Evolutionary conservation across 2,888 invertebrate genomes (phyloP).

Genomic region (Caenorhabditis zanzibari): DNA sequence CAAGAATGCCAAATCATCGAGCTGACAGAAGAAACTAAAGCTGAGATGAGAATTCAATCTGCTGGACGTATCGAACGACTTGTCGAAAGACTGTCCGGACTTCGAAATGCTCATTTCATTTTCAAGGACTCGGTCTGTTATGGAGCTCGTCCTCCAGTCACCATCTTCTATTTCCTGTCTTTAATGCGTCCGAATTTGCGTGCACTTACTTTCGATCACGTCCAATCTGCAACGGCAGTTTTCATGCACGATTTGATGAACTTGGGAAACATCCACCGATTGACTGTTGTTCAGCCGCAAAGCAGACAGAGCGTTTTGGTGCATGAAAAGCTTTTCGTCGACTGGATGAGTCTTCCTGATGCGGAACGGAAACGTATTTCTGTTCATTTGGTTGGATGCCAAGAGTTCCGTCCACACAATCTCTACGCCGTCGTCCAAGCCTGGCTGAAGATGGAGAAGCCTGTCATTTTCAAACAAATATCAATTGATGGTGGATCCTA

Average conservation of each 20-base stretch:
- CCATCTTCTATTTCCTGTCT: slow-evolving; percentile 62
- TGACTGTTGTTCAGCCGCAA: slow-evolving; percentile 59
- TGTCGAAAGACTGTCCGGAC: slow-evolving; percentile 16
- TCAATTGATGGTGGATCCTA: slow-evolving; percentile 64
- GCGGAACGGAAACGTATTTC: slow-evolving; percentile 50
- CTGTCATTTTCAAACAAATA: slow-evolving; percentile 58
- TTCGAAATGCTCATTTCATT: slow-evolving; percentile 51
- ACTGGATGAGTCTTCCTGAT: slow-evolving; percentile 56
- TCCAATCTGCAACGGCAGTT: slow-evolving; percentile 45
- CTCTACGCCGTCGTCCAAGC: slow-evolving; percentile 32
- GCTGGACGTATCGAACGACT: slow-evolving; percentile 61
- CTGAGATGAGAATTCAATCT: slow-evolving; percentile 37
- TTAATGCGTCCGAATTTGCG: slow-evolving; percentile 42
- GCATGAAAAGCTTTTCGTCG: slow-evolving; percentile 5
- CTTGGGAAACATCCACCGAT: slow-evolving; percentile 47
- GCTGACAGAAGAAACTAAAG: neutral
- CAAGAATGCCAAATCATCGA: slow-evolving; percentile 8
- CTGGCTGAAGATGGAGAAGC: slow-evolving; percentile 32
- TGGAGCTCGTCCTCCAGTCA: slow-evolving; percentile 53
- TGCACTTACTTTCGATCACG: slow-evolving; percentile 59
- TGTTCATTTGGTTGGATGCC: slow-evolving; percentile 59
- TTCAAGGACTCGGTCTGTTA: slow-evolving; percentile 66
- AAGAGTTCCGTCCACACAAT: slow-evolving; percentile 52
- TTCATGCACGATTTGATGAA: slow-evolving; percentile 52
- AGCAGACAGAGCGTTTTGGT: slow-evolving; percentile 43